Conservation (phyloP, 2,797 vertebrate species). For the Pseudotriccus pelzelni region DNA sequence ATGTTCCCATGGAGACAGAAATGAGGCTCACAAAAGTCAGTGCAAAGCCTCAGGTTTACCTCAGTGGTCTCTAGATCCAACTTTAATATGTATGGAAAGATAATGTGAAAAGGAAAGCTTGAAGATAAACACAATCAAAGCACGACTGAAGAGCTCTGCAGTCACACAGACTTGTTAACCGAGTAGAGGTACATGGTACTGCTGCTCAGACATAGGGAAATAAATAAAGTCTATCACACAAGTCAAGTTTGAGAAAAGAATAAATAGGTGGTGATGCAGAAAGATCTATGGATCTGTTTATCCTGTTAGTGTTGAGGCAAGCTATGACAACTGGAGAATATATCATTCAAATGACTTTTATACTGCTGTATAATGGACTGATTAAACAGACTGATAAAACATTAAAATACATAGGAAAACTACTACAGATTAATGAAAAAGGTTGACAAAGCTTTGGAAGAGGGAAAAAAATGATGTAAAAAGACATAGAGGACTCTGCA, state of each 20-base stretch:
- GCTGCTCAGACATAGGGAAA: neutral
- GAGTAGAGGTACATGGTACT: neutral
- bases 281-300: constrained; percentile 32
- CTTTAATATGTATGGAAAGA: neutral
- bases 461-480: neutral
- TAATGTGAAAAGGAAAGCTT: neutral
- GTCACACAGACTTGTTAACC: neutral
- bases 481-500: neutral
- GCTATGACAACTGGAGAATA: neutral
- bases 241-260: neutral
- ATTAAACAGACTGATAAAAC: constrained; percentile 22
- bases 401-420: neutral
- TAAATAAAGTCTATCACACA: neutral
- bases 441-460: neutral
- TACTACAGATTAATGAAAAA: neutral
- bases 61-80: neutral
- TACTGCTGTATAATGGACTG: neutral
- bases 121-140: neutral
- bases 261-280: neutral
- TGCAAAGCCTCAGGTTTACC: neutral
- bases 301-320: neutral
- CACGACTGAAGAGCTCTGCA: neutral
- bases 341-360: constrained; percentile 24
- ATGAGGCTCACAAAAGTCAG: neutral
- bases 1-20: neutral